Percentiles rank a stretch among this genome's conserved stretches.
These are phyloP conservation scores for Anguilla megastoma DNA, from an alignment of 2,797 vertebrate species.

Conservation along the genomic window DNA sequence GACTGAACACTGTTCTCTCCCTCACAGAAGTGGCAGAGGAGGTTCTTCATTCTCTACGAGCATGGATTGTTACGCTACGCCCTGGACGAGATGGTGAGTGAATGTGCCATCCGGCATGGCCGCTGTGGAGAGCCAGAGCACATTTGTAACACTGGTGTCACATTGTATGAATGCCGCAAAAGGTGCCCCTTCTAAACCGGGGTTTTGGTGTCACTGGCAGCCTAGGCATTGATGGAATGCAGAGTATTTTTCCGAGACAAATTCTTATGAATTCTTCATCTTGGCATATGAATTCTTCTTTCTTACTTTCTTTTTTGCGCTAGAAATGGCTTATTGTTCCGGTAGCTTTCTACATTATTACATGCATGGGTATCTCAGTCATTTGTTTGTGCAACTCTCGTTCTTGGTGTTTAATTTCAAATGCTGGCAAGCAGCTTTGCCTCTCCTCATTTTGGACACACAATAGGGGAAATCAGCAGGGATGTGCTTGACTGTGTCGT, in stretches of 20 bases:
- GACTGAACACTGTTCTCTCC: slow-evolving; percentile 14
- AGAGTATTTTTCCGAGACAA: not conserved
- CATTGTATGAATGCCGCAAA: not conserved
- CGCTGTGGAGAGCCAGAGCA: not conserved
- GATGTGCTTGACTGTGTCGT: not conserved
- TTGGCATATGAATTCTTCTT: not conserved
- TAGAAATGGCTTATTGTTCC: not conserved
- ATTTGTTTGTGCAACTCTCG: slow-evolving; percentile 8
- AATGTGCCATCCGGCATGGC: not conserved
- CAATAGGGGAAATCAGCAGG: not conserved
- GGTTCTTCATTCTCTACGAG: slow-evolving; percentile 97
- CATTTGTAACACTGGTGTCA: not conserved
- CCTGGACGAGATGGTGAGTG: slow-evolving; percentile 95
- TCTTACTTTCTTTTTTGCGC: not conserved
- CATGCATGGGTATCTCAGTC: not conserved
- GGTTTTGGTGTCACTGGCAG: not conserved
- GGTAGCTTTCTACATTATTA: not conserved
- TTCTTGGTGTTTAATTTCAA: not conserved
- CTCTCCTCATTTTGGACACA: not conserved
- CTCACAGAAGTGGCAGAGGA: slow-evolving; percentile 95
- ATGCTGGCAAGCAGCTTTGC: not conserved
- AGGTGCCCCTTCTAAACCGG: not conserved
- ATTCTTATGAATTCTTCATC: not conserved
- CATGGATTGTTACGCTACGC: slow-evolving; percentile 93
- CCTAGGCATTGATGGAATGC: not conserved